Percentiles rank a stretch among this genome's conserved stretches.
Evolutionary conservation across 2,113 vertebrate species (phyloP).

Genomic region (Callopanchax toddi): DNA sequence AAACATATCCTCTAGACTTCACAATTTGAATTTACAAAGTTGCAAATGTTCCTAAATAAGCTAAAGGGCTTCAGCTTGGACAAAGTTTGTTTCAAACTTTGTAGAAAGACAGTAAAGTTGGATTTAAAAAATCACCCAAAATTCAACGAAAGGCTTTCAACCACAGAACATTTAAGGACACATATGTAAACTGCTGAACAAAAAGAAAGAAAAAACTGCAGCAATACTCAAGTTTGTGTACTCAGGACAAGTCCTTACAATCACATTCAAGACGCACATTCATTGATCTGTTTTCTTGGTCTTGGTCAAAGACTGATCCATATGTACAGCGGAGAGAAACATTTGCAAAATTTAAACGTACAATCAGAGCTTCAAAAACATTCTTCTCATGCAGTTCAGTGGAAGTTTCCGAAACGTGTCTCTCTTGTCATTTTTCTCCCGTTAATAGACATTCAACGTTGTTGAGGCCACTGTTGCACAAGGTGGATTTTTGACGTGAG

Average conservation of each 20-base stretch:
- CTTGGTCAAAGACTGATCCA: constrained; percentile 17
- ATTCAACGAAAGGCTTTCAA: constrained; percentile 9
- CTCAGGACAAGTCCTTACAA: constrained; percentile 19
- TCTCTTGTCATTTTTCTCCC: constrained; percentile 13
- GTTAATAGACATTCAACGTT: constrained; percentile 54
- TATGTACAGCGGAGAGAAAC: constrained; percentile 15
- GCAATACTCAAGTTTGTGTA: background rate
- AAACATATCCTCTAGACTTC: background rate
- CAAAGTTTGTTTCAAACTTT: constrained; percentile 19
- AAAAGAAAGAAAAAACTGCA: background rate
- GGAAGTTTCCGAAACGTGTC: constrained; percentile 50
- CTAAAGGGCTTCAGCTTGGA: constrained; percentile 7
- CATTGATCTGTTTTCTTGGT: constrained; percentile 32
- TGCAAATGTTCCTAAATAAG: constrained; percentile 12
- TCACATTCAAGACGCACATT: constrained; percentile 50
- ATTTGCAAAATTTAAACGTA: constrained; percentile 50
- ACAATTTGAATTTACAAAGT: constrained; percentile 26
- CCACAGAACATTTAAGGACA: constrained; percentile 31
- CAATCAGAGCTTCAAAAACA: constrained; percentile 55
- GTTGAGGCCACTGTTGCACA: constrained; percentile 59
- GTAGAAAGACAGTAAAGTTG: background rate
- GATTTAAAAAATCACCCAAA: background rate
- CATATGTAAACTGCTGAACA: constrained; percentile 10
- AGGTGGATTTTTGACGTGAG: constrained; percentile 54
- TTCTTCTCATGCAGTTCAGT: constrained; percentile 66